phyloP scores from a whole-genome alignment of 2,797 vertebrate genomes.

The Natrix natrix region DNA sequence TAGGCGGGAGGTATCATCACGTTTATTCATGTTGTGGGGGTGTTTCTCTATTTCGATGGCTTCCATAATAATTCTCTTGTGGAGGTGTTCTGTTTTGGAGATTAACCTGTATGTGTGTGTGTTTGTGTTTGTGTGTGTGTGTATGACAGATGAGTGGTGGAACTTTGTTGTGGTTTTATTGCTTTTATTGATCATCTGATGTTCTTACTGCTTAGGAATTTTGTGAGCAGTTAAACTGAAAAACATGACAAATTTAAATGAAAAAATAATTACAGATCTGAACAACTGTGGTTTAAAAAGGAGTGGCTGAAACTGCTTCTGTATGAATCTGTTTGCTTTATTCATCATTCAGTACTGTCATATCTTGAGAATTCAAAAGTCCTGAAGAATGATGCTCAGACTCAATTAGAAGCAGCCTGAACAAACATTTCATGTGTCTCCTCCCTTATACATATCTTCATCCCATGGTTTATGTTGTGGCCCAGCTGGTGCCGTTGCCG shows the following conservation, averaged over 20 bases:
- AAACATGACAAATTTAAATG: not conserved
- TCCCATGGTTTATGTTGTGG: not conserved
- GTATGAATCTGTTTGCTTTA: not conserved
- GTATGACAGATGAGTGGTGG: not conserved
- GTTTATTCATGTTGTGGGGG: too few species aligned
- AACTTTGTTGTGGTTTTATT: not conserved
- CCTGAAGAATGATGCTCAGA: not conserved
- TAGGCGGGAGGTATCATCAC: too few species aligned
- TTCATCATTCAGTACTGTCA: not conserved
- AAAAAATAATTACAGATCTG: not conserved
- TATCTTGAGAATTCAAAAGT: not conserved
- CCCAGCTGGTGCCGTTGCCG: too few species aligned
- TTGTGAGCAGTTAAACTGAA: not conserved
- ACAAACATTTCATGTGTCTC: not conserved
- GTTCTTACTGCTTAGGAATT: not conserved
- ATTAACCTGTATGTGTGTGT: too few species aligned
- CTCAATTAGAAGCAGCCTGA: not conserved
- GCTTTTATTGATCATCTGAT: not conserved
- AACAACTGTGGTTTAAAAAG: not conserved
- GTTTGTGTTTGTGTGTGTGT: too few species aligned
- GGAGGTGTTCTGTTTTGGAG: too few species aligned
- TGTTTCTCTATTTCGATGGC: too few species aligned
- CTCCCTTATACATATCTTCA: not conserved
- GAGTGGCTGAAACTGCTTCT: not conserved
- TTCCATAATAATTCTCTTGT: too few species aligned